phyloP scores from a whole-genome alignment of 1,140 invertebrate genomes.

The Caligus rogercresseyi region DNA sequence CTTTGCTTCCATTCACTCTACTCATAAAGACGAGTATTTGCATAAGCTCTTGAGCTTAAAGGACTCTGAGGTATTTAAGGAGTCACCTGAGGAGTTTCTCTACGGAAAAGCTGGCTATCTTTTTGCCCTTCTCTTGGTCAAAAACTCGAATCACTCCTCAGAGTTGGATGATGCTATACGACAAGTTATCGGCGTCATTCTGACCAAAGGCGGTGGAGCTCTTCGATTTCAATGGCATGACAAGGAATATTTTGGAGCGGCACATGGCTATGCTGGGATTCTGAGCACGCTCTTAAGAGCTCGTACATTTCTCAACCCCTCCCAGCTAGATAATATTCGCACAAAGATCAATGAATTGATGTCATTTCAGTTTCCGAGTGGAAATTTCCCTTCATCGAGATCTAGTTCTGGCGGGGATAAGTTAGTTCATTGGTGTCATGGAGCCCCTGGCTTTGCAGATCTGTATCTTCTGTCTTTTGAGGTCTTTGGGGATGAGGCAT shows the following conservation, averaged over 20 bases:
- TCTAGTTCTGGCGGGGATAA: slow-evolving; percentile 45
- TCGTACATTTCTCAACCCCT: slow-evolving; percentile 10
- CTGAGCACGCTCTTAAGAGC: slow-evolving; percentile 59
- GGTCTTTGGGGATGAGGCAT: slow-evolving; percentile 35
- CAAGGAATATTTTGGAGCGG: slow-evolving; percentile 66
- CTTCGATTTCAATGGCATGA: slow-evolving; percentile 58
- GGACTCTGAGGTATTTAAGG: slow-evolving; percentile 19
- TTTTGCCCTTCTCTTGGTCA: slow-evolving; percentile 51
- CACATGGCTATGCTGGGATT: slow-evolving; percentile 71
- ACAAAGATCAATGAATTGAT: slow-evolving; percentile 47
- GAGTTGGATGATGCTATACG: neutral
- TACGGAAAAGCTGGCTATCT: slow-evolving; percentile 69
- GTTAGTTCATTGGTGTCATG: slow-evolving; percentile 89
- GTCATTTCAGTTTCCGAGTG: slow-evolving; percentile 43
- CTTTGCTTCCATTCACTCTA: slow-evolving; percentile 1
- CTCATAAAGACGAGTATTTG: neutral
- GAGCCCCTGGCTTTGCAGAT: slow-evolving; percentile 66
- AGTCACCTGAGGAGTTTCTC: slow-evolving; percentile 57
- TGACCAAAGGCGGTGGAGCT: neutral
- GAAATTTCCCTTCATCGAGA: slow-evolving; percentile 68
- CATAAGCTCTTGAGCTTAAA: neutral
- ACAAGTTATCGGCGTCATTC: neutral
- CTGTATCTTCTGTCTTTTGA: slow-evolving; percentile 24
- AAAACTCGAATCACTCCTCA: neutral
- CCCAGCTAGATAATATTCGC: slow-evolving; percentile 26